Evolutionary conservation across 2,888 invertebrate genomes (phyloP).

Genomic region (Siphlonurus alternatus): DNA sequence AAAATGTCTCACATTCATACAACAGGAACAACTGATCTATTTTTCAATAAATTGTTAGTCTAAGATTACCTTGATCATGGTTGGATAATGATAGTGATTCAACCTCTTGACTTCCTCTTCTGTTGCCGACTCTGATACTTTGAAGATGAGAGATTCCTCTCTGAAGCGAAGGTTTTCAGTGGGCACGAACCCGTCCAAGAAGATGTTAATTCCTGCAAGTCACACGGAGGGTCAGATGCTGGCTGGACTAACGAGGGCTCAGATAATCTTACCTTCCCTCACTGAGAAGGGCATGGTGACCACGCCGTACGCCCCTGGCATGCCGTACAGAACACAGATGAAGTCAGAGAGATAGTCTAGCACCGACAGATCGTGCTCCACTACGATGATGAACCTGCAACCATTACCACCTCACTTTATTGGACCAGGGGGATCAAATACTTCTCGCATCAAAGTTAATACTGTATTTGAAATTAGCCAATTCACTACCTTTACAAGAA

Average conservation of each 20-base stretch:
- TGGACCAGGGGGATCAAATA: conserved; percentile 11
- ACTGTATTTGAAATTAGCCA: no score
- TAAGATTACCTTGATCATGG: conserved; percentile 48
- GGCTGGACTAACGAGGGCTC: neutral
- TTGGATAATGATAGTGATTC: conserved; percentile 91
- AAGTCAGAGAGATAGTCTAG: conserved; percentile 97
- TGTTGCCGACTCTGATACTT: conserved; percentile 93
- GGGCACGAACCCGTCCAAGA: conserved; percentile 97
- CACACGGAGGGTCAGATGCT: neutral
- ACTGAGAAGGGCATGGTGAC: conserved; percentile 99
- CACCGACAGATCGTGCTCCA: conserved; percentile 98
- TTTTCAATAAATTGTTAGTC: no score
- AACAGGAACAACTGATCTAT: no score
- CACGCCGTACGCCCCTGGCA: conserved; percentile 97
- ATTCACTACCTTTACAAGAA: no score
- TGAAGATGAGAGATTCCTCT: conserved; percentile 91
- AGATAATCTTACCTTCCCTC: conserved; percentile 64
- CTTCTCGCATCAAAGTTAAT: no score
- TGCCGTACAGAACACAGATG: conserved; percentile 95
- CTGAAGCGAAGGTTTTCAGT: conserved; percentile 98
- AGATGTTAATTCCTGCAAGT: conserved; percentile 79
- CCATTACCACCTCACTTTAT: conserved; percentile 15
- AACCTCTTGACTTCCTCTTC: conserved; percentile 95
- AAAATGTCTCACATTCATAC: no score
- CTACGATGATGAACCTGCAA: conserved; percentile 88